Evolutionary conservation across 2,797 vertebrate genomes (phyloP).

Genomic region (Naso thynnoides): DNA sequence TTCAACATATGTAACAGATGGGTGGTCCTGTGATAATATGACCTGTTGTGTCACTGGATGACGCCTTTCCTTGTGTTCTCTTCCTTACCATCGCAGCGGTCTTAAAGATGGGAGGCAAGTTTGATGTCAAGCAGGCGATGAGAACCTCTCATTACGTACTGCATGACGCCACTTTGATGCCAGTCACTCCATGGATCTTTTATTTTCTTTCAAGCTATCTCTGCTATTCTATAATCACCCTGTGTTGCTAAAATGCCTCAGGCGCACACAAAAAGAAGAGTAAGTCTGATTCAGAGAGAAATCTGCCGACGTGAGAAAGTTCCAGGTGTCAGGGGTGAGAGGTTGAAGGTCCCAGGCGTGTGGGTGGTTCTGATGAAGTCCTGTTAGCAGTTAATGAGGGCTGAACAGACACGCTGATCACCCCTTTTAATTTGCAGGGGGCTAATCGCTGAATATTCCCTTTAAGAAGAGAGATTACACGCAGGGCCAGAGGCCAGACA

Average conservation of each 20-base stretch:
- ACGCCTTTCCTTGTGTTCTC: slow-evolving; percentile 49
- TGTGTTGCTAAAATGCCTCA: slow-evolving; percentile 24
- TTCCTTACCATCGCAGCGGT: slow-evolving; percentile 7
- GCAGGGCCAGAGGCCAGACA: slow-evolving; percentile 71
- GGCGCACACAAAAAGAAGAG: slow-evolving; percentile 59
- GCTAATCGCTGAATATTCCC: slow-evolving; percentile 84
- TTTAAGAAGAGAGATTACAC: slow-evolving; percentile 84
- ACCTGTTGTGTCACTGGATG: slow-evolving; percentile 69
- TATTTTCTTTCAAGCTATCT: slow-evolving; percentile 41
- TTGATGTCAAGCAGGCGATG: slow-evolving; percentile 20
- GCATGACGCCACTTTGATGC: slow-evolving; percentile 42
- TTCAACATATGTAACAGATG: slow-evolving; percentile 80
- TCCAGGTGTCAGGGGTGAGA: slow-evolving; percentile 81
- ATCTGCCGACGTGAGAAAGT: slow-evolving; percentile 60
- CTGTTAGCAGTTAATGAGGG: slow-evolving; percentile 81
- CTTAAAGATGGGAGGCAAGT: slow-evolving; percentile 7
- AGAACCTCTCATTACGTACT: slow-evolving; percentile 23
- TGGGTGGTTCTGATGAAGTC: slow-evolving; percentile 81
- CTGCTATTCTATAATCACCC: slow-evolving; percentile 44
- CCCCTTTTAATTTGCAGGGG: slow-evolving; percentile 81
- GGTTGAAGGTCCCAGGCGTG: slow-evolving; percentile 82
- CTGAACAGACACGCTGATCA: slow-evolving; percentile 81
- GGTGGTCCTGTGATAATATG: slow-evolving; percentile 83
- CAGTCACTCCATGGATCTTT: slow-evolving; percentile 32
- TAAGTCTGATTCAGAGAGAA: slow-evolving; percentile 46